Evolutionary conservation across 2,797 vertebrate species (phyloP).

Genomic region (Geotrypetes seraphini): DNA sequence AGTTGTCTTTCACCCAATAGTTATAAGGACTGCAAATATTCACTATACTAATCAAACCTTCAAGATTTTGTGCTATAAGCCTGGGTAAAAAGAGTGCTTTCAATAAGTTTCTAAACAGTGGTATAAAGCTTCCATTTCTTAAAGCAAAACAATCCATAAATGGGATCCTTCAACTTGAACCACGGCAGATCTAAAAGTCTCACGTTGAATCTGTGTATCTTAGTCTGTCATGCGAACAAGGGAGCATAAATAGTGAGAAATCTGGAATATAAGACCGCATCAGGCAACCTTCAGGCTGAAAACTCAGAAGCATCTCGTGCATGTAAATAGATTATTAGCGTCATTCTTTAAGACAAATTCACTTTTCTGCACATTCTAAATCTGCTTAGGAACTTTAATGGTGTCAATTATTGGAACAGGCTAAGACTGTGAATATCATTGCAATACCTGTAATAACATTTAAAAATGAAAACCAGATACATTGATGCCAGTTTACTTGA

Average conservation of each 20-base stretch:
- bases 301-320: conserved; percentile 52
- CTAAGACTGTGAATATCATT: conserved; percentile 86
- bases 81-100: no score
- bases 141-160: no score
- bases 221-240: conserved; percentile 7
- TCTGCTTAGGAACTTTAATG: conserved; percentile 96
- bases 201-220: no score
- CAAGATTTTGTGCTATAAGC: no score
- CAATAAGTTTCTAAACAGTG: no score
- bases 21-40: no score
- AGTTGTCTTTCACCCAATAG: no score
- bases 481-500: conserved; percentile 86
- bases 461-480: conserved; percentile 98
- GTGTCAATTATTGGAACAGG: conserved; percentile 96
- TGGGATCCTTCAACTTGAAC: no score
- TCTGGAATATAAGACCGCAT: neutral
- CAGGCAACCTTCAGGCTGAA: neutral
- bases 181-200: no score
- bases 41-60: no score
- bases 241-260: conserved; percentile 6
- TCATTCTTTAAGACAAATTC: conserved; percentile 93
- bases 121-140: no score
- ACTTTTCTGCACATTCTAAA: conserved; percentile 93
- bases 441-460: conserved; percentile 97
- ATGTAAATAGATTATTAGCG: conserved; percentile 85